Evolutionary conservation across 2,888 invertebrate species (phyloP), one percentile per base, ranked within the genome.

Genomic region (Perizoma affinitatum): DNA sequence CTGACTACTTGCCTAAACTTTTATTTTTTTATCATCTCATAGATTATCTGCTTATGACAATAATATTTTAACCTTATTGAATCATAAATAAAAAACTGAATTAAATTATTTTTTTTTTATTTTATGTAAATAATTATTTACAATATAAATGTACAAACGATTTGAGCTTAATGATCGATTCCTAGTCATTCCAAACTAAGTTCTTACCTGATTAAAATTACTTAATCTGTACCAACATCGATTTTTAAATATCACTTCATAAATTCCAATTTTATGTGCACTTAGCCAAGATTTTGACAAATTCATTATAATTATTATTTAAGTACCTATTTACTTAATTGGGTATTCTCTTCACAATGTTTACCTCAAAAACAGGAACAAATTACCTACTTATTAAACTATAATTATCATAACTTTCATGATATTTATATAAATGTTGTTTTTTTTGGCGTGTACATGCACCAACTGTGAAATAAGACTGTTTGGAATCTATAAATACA

Each of bases 111-210:
- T 36, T 38, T 46, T 52, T 56, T 61, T 57, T 65, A 75, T 71
- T 73, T 72, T 72, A 69, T 10, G 58, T 49, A 56, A 9, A 33
- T 50, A 45, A 3, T 45, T 68, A 66, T 73, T 63, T 68, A 69
- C 69, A 65, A 66, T 70, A 75, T 64, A 66, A 74, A 74, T 75
- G 68, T 74, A 75, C 65, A 71, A 72, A 75, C 70, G 71, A 62
- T 73, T 77, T 77, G 77, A 78, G 75, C 79, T 45, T 40, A 8
- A 54, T 46, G 65, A 53, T 44, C 49, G 49, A 53, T 35, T 42
- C 22, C 42, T n/a, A 54, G 36, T 38, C 11, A 43, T 47, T 42
- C 7, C 41, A 35, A 45, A 46, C 6, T 35, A 35, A 9, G n/a
- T n/a, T 10, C n/a, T 42, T 22, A 35, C 11, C 22, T 9, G 9